Base-by-base conservation (phyloP, 2,888 invertebrate genomes). In the Thera britannica region DNA sequence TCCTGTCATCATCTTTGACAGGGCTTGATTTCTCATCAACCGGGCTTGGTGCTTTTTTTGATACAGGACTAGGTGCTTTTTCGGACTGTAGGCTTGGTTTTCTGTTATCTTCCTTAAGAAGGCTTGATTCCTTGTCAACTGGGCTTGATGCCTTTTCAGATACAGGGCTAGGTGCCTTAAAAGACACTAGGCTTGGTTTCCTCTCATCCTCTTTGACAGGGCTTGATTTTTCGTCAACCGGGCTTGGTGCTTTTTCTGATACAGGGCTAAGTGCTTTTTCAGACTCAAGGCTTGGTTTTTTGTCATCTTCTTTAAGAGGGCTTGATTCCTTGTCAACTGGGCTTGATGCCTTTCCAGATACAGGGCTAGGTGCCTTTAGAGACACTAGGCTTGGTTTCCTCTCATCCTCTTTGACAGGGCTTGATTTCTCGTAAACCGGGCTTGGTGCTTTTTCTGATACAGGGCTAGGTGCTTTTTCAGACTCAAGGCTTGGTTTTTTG, bases 381-480 rank as follows among this genome's bases (percentile, higher is more conserved):
- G 59, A n/a, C 6, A 23, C 38, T 0, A 65, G 71, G 2, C 70
- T 65, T 61, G 71, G 58, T 12, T 38, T 44, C 7, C 11, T 68
- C 0, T 68, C 61, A 0, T 70, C 62, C 6, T 3, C 6, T 5
- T 72, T 68, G 0, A 23, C 7, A 0, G 65, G 70, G 44, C 72
- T 74, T 0, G 61, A 56, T 3, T 8, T 34, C 3, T 48, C 38
- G 46, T 64, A 54, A 41, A 60, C 11, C 3, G 51, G 66, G 36
- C 61, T 75, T 8, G 34, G 44, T 12, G 7, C 58, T 52, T 36
- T 75, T 9, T 48, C 65, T 4, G 66, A 51, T 0, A 60, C 48
- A 3, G 71, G 70, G 54, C 75, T 78, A 2, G 68, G 51, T 3
- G 54, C 55, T 23, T 68, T 74, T 11, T 52, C 23, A 35, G 54